phyloP scores from a whole-genome alignment of 2,113 vertebrate species.

The Oncorhynchus nerka region DNA sequence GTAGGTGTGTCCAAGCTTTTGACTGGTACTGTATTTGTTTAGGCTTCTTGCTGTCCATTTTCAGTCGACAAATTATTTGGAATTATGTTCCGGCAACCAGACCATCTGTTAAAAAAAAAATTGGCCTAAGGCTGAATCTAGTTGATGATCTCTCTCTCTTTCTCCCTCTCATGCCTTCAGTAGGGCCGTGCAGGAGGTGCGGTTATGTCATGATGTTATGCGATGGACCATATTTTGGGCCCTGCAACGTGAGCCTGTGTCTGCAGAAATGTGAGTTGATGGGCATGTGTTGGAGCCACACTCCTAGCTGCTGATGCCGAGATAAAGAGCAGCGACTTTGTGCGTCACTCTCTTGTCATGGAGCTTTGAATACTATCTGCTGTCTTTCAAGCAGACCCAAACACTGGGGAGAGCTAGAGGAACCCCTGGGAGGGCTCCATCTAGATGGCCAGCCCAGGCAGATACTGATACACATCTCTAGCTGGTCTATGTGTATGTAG shows the following conservation, averaged over 20 bases:
- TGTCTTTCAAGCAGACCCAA: conserved; percentile 65
- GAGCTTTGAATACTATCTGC: conserved; percentile 55
- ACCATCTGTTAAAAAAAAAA: too few relatives aligned
- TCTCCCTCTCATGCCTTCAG: not conserved
- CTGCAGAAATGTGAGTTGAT: conserved; percentile 16
- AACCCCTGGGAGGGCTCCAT: conserved; percentile 52
- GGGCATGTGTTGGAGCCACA: conserved; percentile 20
- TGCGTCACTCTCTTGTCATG: conserved; percentile 68
- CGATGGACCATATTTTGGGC: not conserved
- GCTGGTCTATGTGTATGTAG: too few relatives aligned
- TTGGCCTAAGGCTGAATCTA: too few relatives aligned
- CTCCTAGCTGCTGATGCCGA: conserved; percentile 63
- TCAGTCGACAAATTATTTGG: too few relatives aligned
- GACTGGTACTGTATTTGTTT: too few relatives aligned
- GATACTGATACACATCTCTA: conserved; percentile 41
- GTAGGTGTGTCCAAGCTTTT: too few relatives aligned
- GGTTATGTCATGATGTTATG: not conserved
- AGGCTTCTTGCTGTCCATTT: too few relatives aligned
- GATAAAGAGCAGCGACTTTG: conserved; percentile 60
- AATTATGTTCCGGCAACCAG: too few relatives aligned
- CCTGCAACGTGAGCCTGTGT: conserved; percentile 33
- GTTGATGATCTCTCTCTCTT: too few relatives aligned
- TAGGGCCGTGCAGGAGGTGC: too few relatives aligned
- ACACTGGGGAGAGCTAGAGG: conserved; percentile 57
- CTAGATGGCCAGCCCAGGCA: conserved; percentile 48